phyloP scores from a whole-genome alignment of 2,797 vertebrate genomes.

The Mus caroli region DNA sequence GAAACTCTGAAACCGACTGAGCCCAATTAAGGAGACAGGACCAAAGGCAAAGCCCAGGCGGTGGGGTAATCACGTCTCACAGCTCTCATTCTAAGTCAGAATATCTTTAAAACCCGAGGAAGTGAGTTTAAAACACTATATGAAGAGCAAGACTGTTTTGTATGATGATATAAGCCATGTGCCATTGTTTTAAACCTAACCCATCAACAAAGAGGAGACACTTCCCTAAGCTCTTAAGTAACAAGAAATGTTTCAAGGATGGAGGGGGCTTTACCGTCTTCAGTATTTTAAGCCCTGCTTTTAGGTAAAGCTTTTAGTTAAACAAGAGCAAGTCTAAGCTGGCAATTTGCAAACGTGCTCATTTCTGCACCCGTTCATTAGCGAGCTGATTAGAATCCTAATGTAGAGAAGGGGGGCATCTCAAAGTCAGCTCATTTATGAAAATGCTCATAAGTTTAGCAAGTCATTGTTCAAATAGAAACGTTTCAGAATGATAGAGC shows the following conservation, averaged over 20 bases:
- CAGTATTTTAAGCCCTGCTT: slow-evolving; percentile 76
- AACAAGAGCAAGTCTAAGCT: slow-evolving; percentile 79
- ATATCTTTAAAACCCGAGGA: slow-evolving; percentile 34
- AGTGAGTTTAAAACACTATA: slow-evolving; percentile 33
- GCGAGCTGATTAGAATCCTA: slow-evolving; percentile 79
- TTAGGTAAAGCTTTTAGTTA: slow-evolving; percentile 83
- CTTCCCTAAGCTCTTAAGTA: slow-evolving; percentile 70
- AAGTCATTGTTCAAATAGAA: slow-evolving; percentile 76
- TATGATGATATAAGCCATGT: slow-evolving; percentile 18
- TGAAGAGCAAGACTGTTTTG: slow-evolving; percentile 39
- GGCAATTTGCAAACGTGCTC: slow-evolving; percentile 78
- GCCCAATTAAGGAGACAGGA: slow-evolving; percentile 76
- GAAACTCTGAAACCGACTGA: slow-evolving; percentile 69
- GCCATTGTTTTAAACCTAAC: slow-evolving; percentile 49
- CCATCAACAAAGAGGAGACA: slow-evolving; percentile 46
- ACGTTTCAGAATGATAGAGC: slow-evolving; percentile 56
- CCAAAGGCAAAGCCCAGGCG: slow-evolving; percentile 45
- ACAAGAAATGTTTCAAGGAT: slow-evolving; percentile 53
- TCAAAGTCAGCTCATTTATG: slow-evolving; percentile 79
- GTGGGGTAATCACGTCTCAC: slow-evolving; percentile 49
- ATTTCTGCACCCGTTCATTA: slow-evolving; percentile 80
- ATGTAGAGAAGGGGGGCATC: slow-evolving; percentile 66
- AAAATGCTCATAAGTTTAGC: slow-evolving; percentile 75
- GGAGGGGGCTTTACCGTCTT: slow-evolving; percentile 62
- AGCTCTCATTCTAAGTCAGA: slow-evolving; percentile 64